These are phyloP conservation scores for Trinorchestia longiramus DNA, from an alignment of 1,140 invertebrate species.

Conservation along the genomic window DNA sequence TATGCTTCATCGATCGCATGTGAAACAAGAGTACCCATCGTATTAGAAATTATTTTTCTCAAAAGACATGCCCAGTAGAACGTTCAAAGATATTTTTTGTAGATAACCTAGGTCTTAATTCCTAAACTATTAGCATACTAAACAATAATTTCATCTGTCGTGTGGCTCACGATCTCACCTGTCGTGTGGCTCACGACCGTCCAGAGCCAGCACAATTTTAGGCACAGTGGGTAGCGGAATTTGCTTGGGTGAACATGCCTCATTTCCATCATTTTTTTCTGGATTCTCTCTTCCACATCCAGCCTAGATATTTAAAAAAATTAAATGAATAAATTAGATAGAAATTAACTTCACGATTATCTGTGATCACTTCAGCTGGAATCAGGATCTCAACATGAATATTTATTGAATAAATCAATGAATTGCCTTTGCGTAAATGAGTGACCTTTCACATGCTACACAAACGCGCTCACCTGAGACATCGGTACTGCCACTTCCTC, in stretches of 20 bases:
- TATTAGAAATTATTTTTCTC: no score
- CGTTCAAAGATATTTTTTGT: no score
- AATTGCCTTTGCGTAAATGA: neutral
- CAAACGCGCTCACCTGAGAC: neutral
- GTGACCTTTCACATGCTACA: neutral
- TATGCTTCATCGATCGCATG: no score
- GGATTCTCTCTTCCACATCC: neutral
- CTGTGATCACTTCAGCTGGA: no score
- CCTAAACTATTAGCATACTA: no score
- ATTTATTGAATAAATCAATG: no score
- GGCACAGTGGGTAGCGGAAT: neutral
- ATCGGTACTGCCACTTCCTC: neutral
- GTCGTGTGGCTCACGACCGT: neutral
- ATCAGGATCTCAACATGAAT: no score
- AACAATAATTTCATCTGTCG: neutral
- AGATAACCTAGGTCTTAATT: no score
- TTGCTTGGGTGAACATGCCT: neutral
- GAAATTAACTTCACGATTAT: no score
- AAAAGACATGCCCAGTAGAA: no score
- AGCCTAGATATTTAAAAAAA: neutral
- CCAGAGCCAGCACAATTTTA: neutral
- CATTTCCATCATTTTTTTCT: neutral
- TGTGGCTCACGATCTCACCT: neutral
- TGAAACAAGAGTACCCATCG: no score
- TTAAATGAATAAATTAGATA: no score